Base-by-base conservation (phyloP, 2,797 vertebrate genomes). In the Sorex maritimensis region DNA sequence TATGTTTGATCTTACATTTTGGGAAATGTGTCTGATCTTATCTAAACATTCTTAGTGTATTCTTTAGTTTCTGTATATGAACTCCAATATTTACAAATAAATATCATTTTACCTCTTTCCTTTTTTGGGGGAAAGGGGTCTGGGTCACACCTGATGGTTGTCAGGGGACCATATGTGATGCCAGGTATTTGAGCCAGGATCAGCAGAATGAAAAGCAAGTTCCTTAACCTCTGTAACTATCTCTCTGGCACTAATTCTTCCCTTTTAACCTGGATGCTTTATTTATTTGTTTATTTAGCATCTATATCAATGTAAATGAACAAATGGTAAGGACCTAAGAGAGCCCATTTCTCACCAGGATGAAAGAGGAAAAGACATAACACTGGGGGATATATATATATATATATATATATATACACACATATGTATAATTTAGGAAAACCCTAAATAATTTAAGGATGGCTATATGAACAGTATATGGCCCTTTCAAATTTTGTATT, bases 231-330 rank as follows among this genome's bases (percentile, higher is more conserved):
- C 52, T 55, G 1, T 55, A 17, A 55, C 15, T 12, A 55, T 55
- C 52, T 55, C 52, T 55, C 52, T 55, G 15, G 52, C 52, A 55
- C 52, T 55, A 55, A 44, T 44, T 44, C 46, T 77, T n/a, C 52
- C 79, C 41, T 81, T 65, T 13, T 24, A 44, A n/a, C 58, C 9
- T 41, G 13, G 74, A 30, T 58, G 30, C 30, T n/a, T 69, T 55
- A 46, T 88, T 88, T 21, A 15, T 75, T 79, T 88, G 34, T 21
- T 38, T 9, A 11, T 24, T 24, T 34, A 65, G 23, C 17, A 15
- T 46, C 81, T 78, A 44, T 91, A 74, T 44, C 63, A 78, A 15
- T 61, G 23, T 58, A 79, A 75, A 78, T 71, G 28, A 79, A 63
- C 71, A 38, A 79, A 49, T 38, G 67, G 38, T n/a, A 63, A 72